Percentiles rank a stretch among this genome's conserved stretches.
These are phyloP conservation scores for Oxyura jamaicensis DNA, from an alignment of 2,113 vertebrate species.

Conservation along the genomic window DNA sequence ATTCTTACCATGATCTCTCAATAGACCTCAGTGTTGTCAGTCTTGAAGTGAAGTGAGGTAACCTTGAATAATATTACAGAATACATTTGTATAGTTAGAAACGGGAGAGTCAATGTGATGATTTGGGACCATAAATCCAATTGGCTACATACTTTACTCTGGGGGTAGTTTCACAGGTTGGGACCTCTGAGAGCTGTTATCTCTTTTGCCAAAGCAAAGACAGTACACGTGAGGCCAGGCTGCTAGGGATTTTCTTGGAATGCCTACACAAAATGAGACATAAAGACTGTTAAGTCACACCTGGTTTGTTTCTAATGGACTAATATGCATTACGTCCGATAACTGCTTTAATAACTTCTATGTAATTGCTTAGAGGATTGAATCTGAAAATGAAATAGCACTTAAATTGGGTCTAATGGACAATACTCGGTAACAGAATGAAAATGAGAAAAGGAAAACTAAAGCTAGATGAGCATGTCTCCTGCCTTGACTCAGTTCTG, in stretches of 20 bases:
- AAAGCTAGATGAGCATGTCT: neutral
- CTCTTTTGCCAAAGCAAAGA: neutral
- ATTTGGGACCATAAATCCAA: neutral
- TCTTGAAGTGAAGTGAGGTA: neutral
- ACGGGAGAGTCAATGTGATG: neutral
- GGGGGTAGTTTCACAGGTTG: neutral
- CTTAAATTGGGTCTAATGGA: neutral
- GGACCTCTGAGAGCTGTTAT: neutral
- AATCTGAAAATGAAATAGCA: neutral
- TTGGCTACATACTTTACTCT: neutral
- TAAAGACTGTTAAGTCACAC: neutral
- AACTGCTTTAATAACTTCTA: neutral
- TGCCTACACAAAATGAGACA: neutral
- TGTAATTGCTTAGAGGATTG: neutral
- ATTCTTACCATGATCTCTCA: neutral
- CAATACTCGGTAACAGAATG: neutral
- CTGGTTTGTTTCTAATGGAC: neutral
- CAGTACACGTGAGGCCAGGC: neutral
- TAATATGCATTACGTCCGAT: neutral
- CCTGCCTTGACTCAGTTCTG: neutral
- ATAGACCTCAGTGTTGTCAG: neutral
- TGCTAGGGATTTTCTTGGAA: neutral
- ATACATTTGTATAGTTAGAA: neutral
- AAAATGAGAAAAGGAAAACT: constrained; percentile 12
- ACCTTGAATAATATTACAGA: neutral